Percentiles rank a stretch among this genome's conserved stretches.
Conservation (phyloP, 2,797 vertebrate genomes). For the Xyrichtys novacula region DNA sequence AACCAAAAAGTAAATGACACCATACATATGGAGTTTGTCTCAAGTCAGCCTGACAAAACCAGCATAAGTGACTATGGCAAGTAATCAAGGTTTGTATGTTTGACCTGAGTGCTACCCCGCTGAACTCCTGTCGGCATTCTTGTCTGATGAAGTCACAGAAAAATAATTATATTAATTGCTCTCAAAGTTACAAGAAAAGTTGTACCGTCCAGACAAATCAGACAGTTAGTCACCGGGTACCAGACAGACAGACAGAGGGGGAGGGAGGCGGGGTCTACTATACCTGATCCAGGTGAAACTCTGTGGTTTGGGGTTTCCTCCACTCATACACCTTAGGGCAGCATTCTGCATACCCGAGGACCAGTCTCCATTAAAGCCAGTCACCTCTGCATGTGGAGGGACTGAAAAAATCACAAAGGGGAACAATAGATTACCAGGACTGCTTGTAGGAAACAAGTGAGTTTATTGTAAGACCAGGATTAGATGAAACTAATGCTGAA, state of each 20-base stretch:
- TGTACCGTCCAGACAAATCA: conserved; percentile 49
- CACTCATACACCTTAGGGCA: conserved; percentile 85
- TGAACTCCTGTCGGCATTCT: neutral
- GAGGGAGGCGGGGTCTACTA: conserved; percentile 34
- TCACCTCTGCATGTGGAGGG: conserved; percentile 86
- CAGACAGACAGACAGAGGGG: conserved; percentile 47
- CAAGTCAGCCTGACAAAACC: no score
- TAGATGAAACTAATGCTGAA: neutral
- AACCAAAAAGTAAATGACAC: no score
- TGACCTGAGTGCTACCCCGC: conserved; percentile 13
- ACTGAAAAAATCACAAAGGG: conserved; percentile 70
- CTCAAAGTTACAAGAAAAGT: conserved; percentile 11
- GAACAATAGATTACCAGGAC: conserved; percentile 7
- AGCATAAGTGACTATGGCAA: no score
- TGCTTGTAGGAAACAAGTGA: neutral
- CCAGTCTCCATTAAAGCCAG: conserved; percentile 86
- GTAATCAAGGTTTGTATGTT: neutral
- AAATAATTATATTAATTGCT: conserved; percentile 23
- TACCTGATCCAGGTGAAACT: conserved; percentile 92
- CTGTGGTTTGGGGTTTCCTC: conserved; percentile 90
- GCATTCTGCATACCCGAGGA: conserved; percentile 83
- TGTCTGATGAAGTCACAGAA: neutral
- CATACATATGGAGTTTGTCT: no score
- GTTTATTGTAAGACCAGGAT: neutral
- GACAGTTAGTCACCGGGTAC: conserved; percentile 62